Base-by-base conservation (phyloP, 1,140 invertebrate genomes). In the Stegodyphus dumicola region DNA sequence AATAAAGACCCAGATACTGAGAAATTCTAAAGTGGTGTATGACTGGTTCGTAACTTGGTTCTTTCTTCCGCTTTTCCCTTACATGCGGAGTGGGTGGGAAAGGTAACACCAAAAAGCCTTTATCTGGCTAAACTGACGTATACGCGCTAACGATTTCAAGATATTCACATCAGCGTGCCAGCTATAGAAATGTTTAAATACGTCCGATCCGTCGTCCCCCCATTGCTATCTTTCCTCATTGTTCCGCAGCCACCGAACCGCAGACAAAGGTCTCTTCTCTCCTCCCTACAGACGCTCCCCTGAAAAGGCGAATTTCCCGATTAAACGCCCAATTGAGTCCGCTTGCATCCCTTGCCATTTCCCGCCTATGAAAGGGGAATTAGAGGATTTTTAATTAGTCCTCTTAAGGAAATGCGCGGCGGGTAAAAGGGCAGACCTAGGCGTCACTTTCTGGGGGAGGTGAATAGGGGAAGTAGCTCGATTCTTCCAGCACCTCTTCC, bases 321-420 rank as follows among this genome's bases (percentile, higher is more conserved):
- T 79, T 79, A 79, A 66, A 79, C 77, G 77, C 77, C 56, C 77
- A 79, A 79, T 79, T 79, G 77, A 10, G 49, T 17, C 11, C 13
- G 60, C 76, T 49, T 64, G 17, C n/a, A 13, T 48, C 60, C 15
- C 13, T 11, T 9, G n/a, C 60, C 76, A 6, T 11, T 51, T 18
- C 66, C 17, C 66, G n/a, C 13, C 10, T n/a, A 56, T 70, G 18
- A 66, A 69, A 70, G 49, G 66, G 49, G 77, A 79, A 79, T 79
- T 79, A 79, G 70, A 70, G 67, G 65, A 79, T 51, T 79, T 53
- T 56, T 77, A 77, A 77, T 77, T 77, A 77, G 75, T 51, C 56
- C 75, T 77, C 75, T 77, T 77, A 77, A 66, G 75, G 75, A 77
- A 77, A 77, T 65, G 33, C 33, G 33, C 33, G 33, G 1, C 33